These are phyloP conservation scores for Drosophila mimetica DNA, from an alignment of 2,888 invertebrate species.

Conservation along the genomic window DNA sequence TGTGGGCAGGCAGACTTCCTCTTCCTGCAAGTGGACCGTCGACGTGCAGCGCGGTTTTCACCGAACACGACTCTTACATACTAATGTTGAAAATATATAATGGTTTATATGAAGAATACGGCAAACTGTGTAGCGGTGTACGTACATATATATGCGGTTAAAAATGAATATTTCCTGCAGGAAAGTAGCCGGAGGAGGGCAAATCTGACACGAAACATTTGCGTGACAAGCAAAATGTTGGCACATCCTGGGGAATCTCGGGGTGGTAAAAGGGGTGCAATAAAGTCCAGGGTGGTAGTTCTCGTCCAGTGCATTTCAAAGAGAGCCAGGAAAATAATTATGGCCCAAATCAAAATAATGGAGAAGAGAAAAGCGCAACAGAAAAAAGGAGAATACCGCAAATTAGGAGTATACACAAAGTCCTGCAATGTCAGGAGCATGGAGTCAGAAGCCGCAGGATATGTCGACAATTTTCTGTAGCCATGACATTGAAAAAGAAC, in stretches of 20 bases:
- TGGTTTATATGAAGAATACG: constrained; percentile 18
- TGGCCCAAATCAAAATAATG: constrained; percentile 57
- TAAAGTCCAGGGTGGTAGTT: background rate
- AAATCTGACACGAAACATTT: constrained; percentile 77
- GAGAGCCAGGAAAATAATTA: constrained; percentile 59
- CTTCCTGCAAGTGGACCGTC: constrained; percentile 47
- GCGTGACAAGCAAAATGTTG: constrained; percentile 71
- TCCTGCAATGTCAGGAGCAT: constrained; percentile 50
- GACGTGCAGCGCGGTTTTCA: constrained; percentile 52
- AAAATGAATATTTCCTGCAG: constrained; percentile 44
- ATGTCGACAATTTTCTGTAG: constrained; percentile 9
- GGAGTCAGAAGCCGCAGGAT: constrained; percentile 24
- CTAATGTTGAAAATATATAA: constrained; percentile 18
- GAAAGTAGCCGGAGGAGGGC: constrained; percentile 62
- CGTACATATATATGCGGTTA: constrained; percentile 19
- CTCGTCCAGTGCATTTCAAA: constrained; percentile 34
- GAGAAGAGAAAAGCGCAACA: constrained; percentile 13
- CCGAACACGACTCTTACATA: constrained; percentile 37
- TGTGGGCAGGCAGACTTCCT: constrained; percentile 32
- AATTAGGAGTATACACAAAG: constrained; percentile 45
- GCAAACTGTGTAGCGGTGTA: constrained; percentile 22
- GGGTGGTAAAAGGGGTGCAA: background rate
- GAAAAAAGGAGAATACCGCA: constrained; percentile 7
- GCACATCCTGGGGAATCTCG: constrained; percentile 22
- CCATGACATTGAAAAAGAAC: constrained; percentile 54